Evolutionary conservation across 2,888 invertebrate genomes (phyloP).

Genomic region (Dromius quadrimaculatus): DNA sequence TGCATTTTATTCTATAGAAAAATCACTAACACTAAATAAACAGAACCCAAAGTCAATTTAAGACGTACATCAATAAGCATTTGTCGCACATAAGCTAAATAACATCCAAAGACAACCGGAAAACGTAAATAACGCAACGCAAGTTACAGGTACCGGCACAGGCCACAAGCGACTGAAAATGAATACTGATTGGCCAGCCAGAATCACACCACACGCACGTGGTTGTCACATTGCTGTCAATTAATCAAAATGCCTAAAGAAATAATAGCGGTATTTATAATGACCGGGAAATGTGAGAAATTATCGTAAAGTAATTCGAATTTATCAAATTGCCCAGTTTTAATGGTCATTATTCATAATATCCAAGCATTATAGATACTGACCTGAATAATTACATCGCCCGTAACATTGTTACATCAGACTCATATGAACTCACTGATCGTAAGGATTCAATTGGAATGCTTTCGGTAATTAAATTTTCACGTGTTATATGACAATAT

Average conservation of each 20-base stretch:
- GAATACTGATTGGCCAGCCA: conserved; percentile 41
- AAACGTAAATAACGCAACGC: neutral
- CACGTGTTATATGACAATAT: too few species aligned
- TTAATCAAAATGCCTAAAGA: neutral
- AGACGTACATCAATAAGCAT: neutral
- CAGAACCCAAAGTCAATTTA: conserved; percentile 28
- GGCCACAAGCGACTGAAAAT: neutral
- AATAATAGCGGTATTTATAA: neutral
- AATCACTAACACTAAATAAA: conserved; percentile 36
- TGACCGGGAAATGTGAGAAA: too few species aligned
- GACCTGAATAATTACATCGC: too few species aligned
- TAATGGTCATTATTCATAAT: too few species aligned
- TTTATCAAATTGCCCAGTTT: too few species aligned
- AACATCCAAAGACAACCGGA: neutral
- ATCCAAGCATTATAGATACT: too few species aligned
- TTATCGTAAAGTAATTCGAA: neutral
- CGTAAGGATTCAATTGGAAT: too few species aligned
- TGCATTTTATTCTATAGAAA: conserved; percentile 42
- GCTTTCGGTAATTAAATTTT: too few species aligned
- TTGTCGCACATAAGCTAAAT: neutral
- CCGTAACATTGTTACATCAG: too few species aligned
- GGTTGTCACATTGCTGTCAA: conserved; percentile 22
- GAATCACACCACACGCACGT: conserved; percentile 45
- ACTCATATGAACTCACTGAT: too few species aligned
- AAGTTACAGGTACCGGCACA: neutral